Percentiles rank a stretch among this genome's conserved stretches.
Evolutionary conservation across 2,113 vertebrate species (phyloP).

Genomic region (Siniperca chuatsi): DNA sequence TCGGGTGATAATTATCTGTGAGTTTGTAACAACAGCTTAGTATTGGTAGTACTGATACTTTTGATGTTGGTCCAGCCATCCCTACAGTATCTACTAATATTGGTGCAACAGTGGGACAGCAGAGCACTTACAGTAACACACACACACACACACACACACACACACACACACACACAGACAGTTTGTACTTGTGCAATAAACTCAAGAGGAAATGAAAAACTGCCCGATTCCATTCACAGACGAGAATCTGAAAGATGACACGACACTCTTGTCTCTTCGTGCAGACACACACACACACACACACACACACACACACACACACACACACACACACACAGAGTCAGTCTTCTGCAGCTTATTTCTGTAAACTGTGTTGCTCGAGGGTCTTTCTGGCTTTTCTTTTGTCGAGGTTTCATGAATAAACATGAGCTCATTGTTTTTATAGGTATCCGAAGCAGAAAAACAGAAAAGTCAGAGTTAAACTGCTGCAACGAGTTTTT

Average conservation of each 20-base stretch:
- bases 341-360: background rate
- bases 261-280: background rate
- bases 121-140: background rate
- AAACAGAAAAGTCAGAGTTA: background rate
- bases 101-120: too few relatives aligned
- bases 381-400: constrained; percentile 6
- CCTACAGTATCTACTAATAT: background rate
- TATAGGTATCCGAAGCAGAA: background rate
- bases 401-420: constrained; percentile 29
- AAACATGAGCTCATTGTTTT: constrained; percentile 29
- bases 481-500: background rate
- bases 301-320: constrained; percentile 5
- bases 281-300: background rate
- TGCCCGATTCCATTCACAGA: background rate
- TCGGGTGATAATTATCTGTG: too few relatives aligned
- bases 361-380: constrained; percentile 6
- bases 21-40: too few relatives aligned
- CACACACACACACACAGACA: background rate
- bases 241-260: background rate
- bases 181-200: background rate
- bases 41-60: background rate
- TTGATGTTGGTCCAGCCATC: background rate
- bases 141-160: background rate
- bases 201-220: background rate
- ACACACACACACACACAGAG: background rate